phyloP scores from a whole-genome alignment of 1,140 invertebrate species.

The Aphaenogaster floridana region DNA sequence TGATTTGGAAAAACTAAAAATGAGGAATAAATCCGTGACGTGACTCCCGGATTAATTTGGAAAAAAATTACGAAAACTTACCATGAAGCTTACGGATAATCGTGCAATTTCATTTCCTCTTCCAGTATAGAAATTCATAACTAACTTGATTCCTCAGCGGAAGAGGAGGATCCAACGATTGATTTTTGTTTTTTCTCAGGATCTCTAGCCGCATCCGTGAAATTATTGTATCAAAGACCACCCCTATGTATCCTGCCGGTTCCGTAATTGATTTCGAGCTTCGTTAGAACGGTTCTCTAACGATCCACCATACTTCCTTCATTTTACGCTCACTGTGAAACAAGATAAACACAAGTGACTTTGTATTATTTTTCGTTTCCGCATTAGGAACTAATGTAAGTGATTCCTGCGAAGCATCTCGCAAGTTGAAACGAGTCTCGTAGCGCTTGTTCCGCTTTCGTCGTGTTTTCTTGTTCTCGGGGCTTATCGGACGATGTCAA shows the following conservation, averaged over 20 bases:
- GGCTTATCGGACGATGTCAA: slow-evolving; percentile 6
- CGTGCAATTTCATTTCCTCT: slow-evolving; percentile 66
- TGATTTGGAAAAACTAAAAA: background rate
- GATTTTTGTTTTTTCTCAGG: slow-evolving; percentile 18
- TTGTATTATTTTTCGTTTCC: slow-evolving; percentile 34
- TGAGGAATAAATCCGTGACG: slow-evolving; percentile 24
- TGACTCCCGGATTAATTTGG: background rate
- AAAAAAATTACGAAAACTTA: slow-evolving; percentile 35
- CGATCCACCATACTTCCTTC: slow-evolving; percentile 2
- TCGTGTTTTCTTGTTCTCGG: slow-evolving; percentile 14
- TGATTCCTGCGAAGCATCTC: slow-evolving; percentile 1
- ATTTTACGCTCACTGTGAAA: slow-evolving; percentile 30
- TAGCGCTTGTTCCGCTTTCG: background rate
- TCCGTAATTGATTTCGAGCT: slow-evolving; percentile 78
- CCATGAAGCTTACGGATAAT: slow-evolving; percentile 33
- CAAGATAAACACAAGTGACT: slow-evolving; percentile 42
- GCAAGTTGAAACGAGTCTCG: background rate
- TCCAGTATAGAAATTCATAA: slow-evolving; percentile 1
- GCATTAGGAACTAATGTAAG: slow-evolving; percentile 15
- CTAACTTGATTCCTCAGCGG: background rate
- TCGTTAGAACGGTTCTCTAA: slow-evolving; percentile 61
- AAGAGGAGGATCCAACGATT: background rate
- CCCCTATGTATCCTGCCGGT: slow-evolving; percentile 51
- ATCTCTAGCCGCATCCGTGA: slow-evolving; percentile 65
- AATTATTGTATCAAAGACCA: slow-evolving; percentile 66